phyloP scores from a whole-genome alignment of 2,888 invertebrate genomes.

The Myopa testacea region DNA sequence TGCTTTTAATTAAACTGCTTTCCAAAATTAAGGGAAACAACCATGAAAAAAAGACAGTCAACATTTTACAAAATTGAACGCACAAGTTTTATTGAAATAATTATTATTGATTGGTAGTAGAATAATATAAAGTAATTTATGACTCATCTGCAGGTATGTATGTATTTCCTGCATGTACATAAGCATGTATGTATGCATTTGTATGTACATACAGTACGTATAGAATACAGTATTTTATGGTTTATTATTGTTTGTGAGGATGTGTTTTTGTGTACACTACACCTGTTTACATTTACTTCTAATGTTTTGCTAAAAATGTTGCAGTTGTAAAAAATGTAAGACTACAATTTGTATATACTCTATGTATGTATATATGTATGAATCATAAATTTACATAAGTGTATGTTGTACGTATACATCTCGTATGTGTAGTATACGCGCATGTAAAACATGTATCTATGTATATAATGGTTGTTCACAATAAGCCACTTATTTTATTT shows the following conservation, averaged over 20 bases:
- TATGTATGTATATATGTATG: slow-evolving; percentile 7
- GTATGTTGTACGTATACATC: slow-evolving; percentile 22
- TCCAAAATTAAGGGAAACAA: no score
- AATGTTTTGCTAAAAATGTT: slow-evolving; percentile 31
- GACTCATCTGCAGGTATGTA: neutral
- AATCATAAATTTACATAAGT: slow-evolving; percentile 13
- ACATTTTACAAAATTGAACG: slow-evolving; percentile 31
- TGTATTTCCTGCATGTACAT: neutral
- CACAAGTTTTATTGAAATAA: slow-evolving; percentile 33
- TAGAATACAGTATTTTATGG: neutral
- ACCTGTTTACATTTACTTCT: slow-evolving; percentile 1
- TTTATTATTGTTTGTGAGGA: neutral
- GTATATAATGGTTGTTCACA: slow-evolving; percentile 50
- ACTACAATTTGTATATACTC: slow-evolving; percentile 16
- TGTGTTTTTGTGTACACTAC: neutral
- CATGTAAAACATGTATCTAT: slow-evolving; percentile 32
- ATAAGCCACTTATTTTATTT: slow-evolving; percentile 59
- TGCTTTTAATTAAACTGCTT: no score
- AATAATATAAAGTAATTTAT: slow-evolving; percentile 16
- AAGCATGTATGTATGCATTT: neutral
- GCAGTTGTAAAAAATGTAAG: slow-evolving; percentile 34
- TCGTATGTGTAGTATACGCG: slow-evolving; percentile 12
- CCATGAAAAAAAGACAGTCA: neutral
- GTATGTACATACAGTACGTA: neutral
- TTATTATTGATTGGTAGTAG: neutral